Conservation (phyloP, 2,113 vertebrate species). For the Perca fluviatilis region DNA sequence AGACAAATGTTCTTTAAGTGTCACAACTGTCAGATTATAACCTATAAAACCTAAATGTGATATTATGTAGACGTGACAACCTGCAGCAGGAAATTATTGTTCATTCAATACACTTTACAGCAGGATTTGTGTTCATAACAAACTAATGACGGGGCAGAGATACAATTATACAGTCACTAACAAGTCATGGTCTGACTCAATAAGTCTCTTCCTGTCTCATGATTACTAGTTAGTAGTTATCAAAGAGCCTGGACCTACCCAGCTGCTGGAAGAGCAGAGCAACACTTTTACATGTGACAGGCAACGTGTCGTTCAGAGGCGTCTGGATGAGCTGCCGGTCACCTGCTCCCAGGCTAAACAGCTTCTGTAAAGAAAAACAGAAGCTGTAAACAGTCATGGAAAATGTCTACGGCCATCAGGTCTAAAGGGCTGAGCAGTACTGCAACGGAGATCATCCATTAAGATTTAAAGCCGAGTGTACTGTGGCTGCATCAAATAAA, state of each 20-base stretch:
- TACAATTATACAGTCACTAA: constrained; percentile 22
- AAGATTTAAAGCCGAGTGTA: constrained; percentile 19
- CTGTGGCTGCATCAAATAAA: constrained; percentile 27
- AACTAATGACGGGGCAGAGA: background rate
- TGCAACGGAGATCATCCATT: constrained; percentile 14
- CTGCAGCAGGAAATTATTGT: constrained; percentile 7
- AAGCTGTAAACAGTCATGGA: constrained; percentile 13
- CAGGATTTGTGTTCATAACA: background rate
- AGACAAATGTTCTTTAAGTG: constrained; percentile 16
- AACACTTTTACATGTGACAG: constrained; percentile 94
- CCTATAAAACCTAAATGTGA: background rate
- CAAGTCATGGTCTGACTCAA: constrained; percentile 27
- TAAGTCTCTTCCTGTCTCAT: background rate
- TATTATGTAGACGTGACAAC: constrained; percentile 23
- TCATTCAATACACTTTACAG: background rate
- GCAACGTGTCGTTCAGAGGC: constrained; percentile 93
- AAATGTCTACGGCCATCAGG: background rate
- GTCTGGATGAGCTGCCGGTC: constrained; percentile 97
- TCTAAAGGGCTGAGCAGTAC: constrained; percentile 8
- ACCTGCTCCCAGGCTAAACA: constrained; percentile 97
- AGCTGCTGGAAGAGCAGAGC: constrained; percentile 97
- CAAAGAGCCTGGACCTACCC: constrained; percentile 85
- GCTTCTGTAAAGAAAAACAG: constrained; percentile 86
- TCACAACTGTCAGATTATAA: background rate
- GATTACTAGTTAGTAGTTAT: constrained; percentile 12